Base-by-base conservation (phyloP, 2,888 invertebrate species). In the Emmelina monodactyla region DNA sequence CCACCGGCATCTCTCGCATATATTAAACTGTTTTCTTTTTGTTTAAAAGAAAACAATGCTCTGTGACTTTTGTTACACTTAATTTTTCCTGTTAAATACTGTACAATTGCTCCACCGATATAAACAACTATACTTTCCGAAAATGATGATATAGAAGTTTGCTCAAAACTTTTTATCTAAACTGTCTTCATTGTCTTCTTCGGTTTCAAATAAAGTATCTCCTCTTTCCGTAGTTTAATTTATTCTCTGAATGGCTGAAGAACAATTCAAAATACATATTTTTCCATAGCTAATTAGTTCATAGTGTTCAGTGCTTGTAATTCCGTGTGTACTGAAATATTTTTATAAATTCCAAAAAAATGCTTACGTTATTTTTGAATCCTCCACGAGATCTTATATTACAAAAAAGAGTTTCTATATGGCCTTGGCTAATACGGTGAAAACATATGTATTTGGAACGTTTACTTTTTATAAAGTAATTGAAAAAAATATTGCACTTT, bases 1-100 rank as follows among this genome's bases (percentile, higher is more conserved):
- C 41, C 39, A 32, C 42, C 42, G 15, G 14, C 13, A 15, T 39
- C 34, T 34, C 32, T 37, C n/a, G 29, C 16, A 33, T 13, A 37
- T n/a, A 35, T 41, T 7, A 37, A 34, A 16, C 28, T 34, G n/a
- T 14, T 31, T 28, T 34, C 14, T 3, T 38, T 31, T 34, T 34
- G 11, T 9, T 16, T 13, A 16, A 33, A 9, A 6, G 31, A 33
- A 2, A 34, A 13, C 19, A 41, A 37, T 14, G 37, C 42, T 32
- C 25, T 7, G 3, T 39, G 15, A 31, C 41, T 39, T 4, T 22
- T 35, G n/a, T 31, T 14, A 15, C 33, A 37, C 29, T 35, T 35
- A 16, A 34, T 34, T 22, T 22, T 28, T 22, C 31, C 34, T 7
- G 14, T 28, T 32, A 39, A 16, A 5, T 29, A 32, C 32, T 31